Conservation (phyloP, 2,113 vertebrate species). For the Atlantisia rogersi region DNA sequence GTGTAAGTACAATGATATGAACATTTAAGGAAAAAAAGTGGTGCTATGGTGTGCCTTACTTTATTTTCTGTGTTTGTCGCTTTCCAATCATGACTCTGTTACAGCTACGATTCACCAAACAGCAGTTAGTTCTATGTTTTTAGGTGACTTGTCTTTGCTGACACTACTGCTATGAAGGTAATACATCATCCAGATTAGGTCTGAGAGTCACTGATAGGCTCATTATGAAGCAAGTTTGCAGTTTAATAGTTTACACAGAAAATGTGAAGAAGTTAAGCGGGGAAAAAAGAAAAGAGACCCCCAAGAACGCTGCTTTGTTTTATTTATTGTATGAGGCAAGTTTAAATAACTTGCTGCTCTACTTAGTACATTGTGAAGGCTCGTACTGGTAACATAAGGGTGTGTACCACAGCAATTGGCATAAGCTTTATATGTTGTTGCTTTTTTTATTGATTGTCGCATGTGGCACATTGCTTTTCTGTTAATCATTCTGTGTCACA, state of each 20-base stretch:
- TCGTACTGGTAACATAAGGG: background rate
- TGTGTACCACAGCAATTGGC: background rate
- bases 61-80: background rate
- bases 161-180: background rate
- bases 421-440: background rate
- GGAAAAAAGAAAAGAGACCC: background rate
- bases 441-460: background rate
- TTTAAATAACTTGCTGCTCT: background rate
- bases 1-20: background rate
- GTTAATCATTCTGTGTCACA: background rate
- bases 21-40: background rate
- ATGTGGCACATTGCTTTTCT: background rate
- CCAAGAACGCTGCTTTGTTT: background rate
- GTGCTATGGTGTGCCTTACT: background rate
- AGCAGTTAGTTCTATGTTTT: background rate
- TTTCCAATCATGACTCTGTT: background rate
- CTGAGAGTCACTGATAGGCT: conserved; percentile 14
- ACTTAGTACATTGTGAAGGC: background rate
- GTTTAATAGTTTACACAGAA: background rate
- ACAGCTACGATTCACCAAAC: background rate
- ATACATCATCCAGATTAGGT: background rate
- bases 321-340: background rate
- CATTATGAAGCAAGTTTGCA: background rate
- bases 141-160: background rate
- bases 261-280: background rate